A percentile compares a stretch with the other conserved stretches of the same genome.
Conservation (phyloP, 2,113 vertebrate species). For the Phainopepla nitens region DNA sequence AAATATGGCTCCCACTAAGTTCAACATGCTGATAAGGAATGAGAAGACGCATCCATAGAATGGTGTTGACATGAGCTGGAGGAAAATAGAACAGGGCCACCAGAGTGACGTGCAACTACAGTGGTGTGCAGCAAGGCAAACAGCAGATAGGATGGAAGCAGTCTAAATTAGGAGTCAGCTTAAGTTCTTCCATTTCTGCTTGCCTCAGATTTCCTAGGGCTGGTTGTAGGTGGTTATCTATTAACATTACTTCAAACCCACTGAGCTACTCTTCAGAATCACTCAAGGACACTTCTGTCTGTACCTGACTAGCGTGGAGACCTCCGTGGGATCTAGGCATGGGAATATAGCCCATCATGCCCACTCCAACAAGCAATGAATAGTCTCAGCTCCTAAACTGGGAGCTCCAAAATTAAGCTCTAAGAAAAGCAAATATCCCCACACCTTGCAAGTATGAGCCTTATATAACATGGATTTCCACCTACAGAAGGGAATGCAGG, state of each 20-base stretch:
- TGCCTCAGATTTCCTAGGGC: background rate
- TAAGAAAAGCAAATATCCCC: background rate
- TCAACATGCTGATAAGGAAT: background rate
- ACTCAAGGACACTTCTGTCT: background rate
- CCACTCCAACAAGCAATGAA: background rate
- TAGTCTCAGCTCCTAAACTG: background rate
- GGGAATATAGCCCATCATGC: background rate
- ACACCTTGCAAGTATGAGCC: background rate
- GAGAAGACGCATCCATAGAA: background rate
- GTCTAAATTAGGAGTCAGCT: background rate
- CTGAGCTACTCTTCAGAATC: background rate
- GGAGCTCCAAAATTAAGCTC: background rate
- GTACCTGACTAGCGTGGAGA: background rate
- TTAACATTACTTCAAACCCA: background rate
- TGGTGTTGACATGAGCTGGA: background rate
- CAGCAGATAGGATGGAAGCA: background rate
- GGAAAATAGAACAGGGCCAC: background rate
- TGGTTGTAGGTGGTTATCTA: background rate
- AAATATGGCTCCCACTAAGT: background rate
- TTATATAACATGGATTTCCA: slow-evolving; percentile 15
- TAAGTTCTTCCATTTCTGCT: background rate
- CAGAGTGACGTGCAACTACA: background rate
- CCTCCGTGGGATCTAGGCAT: background rate
- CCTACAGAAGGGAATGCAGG: slow-evolving; percentile 1
- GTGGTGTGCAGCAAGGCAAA: background rate